Conservation (phyloP, 1,140 invertebrate species). For the Conopomorpha cramerella region DNA sequence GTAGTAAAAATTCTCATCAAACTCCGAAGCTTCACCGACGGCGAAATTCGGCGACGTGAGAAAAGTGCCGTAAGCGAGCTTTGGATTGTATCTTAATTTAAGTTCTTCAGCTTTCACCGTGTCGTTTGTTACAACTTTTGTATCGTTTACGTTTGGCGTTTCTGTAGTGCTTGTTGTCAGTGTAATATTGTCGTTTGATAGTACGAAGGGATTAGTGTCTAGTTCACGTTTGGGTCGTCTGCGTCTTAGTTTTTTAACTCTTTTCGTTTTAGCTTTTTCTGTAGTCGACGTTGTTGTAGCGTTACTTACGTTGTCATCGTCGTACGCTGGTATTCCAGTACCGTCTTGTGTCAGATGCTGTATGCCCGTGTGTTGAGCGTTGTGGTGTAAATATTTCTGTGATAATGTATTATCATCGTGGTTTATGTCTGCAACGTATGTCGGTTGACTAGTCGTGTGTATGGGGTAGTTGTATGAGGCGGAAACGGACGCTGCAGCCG, state of each 20-base stretch:
- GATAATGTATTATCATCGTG: constrained; percentile 14
- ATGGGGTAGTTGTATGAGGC: too few relatives aligned
- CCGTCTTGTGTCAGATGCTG: constrained; percentile 40
- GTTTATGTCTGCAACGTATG: constrained; percentile 6
- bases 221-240: constrained; percentile 5
- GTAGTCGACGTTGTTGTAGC: not conserved
- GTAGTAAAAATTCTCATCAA: constrained; percentile 15
- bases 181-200: constrained; percentile 6
- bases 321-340: constrained; percentile 31
- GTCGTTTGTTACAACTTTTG: constrained; percentile 1
- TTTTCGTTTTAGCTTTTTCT: constrained; percentile 4
- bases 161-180: too few relatives aligned
- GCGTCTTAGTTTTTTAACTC: not conserved
- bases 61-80: constrained; percentile 14
- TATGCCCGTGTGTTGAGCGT: constrained; percentile 21
- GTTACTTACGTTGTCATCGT: constrained; percentile 43
- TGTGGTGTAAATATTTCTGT: constrained; percentile 28
- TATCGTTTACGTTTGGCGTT: not conserved
- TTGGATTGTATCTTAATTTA: constrained; percentile 10
- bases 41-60: constrained; percentile 21
- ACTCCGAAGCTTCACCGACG: constrained; percentile 22
- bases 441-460: constrained; percentile 12
- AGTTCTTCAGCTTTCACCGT: constrained; percentile 16
- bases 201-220: constrained; percentile 13
- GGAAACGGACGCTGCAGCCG: too few relatives aligned